Evolutionary conservation across 2,888 invertebrate species (phyloP).

Genomic region (Cryptosula pallasiana): DNA sequence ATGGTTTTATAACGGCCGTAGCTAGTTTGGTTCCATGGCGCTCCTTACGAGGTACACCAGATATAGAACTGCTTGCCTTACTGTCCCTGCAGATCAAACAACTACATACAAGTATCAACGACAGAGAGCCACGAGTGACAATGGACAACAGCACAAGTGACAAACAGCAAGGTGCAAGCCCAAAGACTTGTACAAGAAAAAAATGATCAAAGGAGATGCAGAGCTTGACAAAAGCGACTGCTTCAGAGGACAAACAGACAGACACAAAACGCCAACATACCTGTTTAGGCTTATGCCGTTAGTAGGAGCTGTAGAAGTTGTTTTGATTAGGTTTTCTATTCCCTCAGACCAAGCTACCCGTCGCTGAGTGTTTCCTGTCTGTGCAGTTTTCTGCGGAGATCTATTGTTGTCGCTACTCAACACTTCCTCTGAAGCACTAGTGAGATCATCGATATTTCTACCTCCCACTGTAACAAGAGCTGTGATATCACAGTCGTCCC

Average conservation of each 20-base stretch:
- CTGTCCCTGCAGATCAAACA: not conserved
- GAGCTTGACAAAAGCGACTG: no score
- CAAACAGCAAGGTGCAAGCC: no score
- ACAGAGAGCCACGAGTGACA: no score
- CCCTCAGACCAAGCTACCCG: constrained; percentile 2
- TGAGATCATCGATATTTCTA: constrained; percentile 3
- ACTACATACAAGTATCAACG: no score
- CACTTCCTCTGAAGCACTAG: constrained; percentile 16
- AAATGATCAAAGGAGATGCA: no score
- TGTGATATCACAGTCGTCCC: no score
- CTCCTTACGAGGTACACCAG: constrained; percentile 9
- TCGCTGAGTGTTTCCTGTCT: not conserved
- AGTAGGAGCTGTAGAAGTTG: not conserved
- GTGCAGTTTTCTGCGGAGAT: not conserved
- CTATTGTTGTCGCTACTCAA: constrained; percentile 13
- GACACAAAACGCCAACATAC: no score
- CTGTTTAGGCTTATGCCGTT: not conserved
- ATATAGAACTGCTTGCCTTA: not conserved
- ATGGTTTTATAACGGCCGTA: not conserved
- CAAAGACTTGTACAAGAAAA: no score
- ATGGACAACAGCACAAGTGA: no score
- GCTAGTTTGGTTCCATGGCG: not conserved
- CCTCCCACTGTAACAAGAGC: constrained; percentile 23
- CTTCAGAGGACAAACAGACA: no score
- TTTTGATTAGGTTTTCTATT: constrained; percentile 9